A percentile compares a stretch with the other conserved stretches of the same genome.
These are phyloP conservation scores for Serilophus lunatus DNA, from an alignment of 2,113 vertebrate species.

Conservation along the genomic window DNA sequence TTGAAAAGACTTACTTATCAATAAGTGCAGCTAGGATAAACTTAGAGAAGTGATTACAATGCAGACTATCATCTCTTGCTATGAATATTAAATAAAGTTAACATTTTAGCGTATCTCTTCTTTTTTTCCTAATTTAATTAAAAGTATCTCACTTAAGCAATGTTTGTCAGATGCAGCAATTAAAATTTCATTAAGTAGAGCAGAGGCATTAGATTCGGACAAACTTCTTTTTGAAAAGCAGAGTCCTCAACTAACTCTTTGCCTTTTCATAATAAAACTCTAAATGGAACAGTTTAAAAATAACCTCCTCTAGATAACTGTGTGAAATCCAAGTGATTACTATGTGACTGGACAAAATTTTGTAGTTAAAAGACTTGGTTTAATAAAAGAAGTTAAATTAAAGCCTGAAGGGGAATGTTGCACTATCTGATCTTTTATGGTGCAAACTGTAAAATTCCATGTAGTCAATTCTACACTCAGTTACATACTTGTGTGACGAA, in stretches of 20 bases:
- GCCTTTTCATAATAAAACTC: background rate
- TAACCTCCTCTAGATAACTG: background rate
- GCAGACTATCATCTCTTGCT: background rate
- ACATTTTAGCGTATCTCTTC: slow-evolving; percentile 2
- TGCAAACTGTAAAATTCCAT: background rate
- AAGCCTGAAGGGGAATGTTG: background rate
- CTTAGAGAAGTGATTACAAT: slow-evolving; percentile 49
- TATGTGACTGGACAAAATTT: background rate
- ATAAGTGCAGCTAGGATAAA: slow-evolving; percentile 24
- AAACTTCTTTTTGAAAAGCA: background rate
- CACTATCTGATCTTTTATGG: background rate
- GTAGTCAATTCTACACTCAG: background rate
- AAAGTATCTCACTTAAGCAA: slow-evolving; percentile 32
- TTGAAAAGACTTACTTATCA: slow-evolving; percentile 38
- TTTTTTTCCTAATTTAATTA: slow-evolving; percentile 28
- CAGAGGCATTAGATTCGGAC: background rate
- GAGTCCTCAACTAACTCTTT: background rate
- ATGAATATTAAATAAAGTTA: slow-evolving; percentile 32
- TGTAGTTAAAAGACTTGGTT: background rate
- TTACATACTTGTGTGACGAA: rapidly evolving
- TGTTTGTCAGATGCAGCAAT: slow-evolving; percentile 6
- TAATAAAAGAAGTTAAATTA: background rate
- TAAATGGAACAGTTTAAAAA: background rate
- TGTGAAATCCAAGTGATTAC: background rate
- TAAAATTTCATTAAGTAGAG: background rate